phyloP scores from a whole-genome alignment of 2,797 vertebrate species.

The Threskiornis aethiopicus region DNA sequence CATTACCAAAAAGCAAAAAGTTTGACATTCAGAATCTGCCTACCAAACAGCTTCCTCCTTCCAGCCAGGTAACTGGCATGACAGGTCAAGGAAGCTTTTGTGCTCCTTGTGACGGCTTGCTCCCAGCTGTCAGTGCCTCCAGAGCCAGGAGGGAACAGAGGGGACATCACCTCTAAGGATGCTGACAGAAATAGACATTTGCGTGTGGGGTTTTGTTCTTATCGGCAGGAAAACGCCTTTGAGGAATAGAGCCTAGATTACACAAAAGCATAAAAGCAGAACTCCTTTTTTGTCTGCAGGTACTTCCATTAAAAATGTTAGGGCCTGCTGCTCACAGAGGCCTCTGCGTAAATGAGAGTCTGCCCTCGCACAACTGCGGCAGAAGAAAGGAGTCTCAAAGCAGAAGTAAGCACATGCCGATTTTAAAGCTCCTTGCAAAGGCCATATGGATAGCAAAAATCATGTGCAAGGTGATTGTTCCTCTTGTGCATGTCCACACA shows the following conservation, averaged over 20 bases:
- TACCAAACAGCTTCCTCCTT: not conserved
- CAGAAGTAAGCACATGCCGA: fast-evolving
- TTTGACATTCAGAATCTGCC: not conserved
- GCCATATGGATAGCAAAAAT: not conserved
- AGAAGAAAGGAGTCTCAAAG: conserved; percentile 4
- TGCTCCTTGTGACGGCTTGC: fast-evolving
- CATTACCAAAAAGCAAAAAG: not conserved
- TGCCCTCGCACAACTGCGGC: fast-evolving
- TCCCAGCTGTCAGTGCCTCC: not conserved
- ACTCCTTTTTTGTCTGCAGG: not conserved
- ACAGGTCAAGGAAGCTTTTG: not conserved
- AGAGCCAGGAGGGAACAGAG: not conserved
- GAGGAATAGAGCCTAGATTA: conserved; percentile 23
- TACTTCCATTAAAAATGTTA: not conserved
- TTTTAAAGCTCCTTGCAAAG: not conserved
- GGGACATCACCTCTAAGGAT: not conserved
- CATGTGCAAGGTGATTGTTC: fast-evolving
- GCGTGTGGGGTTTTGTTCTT: not conserved
- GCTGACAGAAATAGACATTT: conserved; percentile 22
- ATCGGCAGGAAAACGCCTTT: not conserved
- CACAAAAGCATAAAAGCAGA: conserved; percentile 32
- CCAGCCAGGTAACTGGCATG: not conserved
- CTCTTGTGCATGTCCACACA: fast-evolving
- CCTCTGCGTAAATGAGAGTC: not conserved
- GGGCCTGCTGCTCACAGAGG: not conserved